Conservation (phyloP, 2,797 vertebrate species). For the Falco novaeseelandiae region DNA sequence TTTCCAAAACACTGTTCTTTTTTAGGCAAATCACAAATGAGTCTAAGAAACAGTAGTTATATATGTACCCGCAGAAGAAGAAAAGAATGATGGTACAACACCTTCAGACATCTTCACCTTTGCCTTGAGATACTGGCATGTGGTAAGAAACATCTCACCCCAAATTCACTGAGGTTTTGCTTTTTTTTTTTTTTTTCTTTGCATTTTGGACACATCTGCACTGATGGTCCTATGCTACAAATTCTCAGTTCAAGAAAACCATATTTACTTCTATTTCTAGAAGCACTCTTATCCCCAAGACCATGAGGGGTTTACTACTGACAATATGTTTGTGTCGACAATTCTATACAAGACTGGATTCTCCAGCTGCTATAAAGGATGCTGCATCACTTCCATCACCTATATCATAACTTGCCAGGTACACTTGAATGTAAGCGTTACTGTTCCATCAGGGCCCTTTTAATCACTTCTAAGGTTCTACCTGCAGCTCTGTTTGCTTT, state of each 20-base stretch:
- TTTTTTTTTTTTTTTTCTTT: background rate
- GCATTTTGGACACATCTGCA: background rate
- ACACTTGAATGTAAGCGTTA: background rate
- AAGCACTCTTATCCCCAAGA: background rate
- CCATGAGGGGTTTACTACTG: background rate
- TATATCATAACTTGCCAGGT: background rate
- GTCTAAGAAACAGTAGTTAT: background rate
- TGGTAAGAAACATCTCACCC: background rate
- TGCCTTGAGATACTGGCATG: background rate
- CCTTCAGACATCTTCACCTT: background rate
- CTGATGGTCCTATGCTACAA: background rate
- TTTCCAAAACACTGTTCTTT: background rate
- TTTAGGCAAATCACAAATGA: background rate
- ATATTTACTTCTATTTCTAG: background rate
- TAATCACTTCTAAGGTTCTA: background rate
- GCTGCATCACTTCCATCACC: background rate
- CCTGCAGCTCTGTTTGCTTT: background rate
- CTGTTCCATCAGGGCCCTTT: rapidly evolving
- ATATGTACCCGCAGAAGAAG: background rate
- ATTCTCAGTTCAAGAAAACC: background rate
- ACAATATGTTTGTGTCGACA: rapidly evolving
- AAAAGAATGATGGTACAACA: background rate
- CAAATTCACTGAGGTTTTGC: background rate
- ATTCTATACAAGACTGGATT: background rate
- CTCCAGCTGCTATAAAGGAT: background rate